Evolutionary conservation across 2,888 invertebrate genomes (phyloP).

Genomic region (Drosophila paranaensis): DNA sequence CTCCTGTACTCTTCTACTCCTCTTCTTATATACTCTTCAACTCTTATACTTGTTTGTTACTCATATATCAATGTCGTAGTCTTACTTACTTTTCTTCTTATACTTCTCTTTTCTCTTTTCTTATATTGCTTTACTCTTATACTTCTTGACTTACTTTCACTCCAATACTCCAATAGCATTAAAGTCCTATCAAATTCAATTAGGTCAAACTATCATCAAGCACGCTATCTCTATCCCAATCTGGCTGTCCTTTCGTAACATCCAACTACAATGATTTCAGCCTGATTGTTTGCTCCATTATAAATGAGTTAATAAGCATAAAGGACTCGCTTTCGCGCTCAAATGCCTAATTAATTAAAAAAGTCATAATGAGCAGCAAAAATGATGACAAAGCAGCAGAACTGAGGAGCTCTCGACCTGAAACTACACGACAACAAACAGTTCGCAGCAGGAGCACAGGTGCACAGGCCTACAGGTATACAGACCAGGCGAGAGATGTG

Average conservation of each 20-base stretch:
- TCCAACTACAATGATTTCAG: neutral
- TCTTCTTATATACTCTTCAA: neutral
- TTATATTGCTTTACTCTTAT: neutral
- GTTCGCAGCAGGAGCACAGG: neutral
- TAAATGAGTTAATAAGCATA: neutral
- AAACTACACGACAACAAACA: neutral
- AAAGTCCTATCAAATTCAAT: neutral
- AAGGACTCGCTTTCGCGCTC: neutral
- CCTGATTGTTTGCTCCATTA: neutral
- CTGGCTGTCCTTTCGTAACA: neutral
- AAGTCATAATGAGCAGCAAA: neutral
- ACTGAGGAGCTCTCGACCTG: constrained; percentile 1
- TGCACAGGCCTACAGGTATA: neutral
- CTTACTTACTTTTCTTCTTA: neutral
- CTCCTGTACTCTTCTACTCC: neutral
- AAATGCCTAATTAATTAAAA: constrained; percentile 2
- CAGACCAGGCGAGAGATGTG: neutral
- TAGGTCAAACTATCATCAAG: neutral
- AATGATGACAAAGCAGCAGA: neutral
- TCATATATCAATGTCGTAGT: too few species aligned
- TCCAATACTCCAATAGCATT: too few species aligned
- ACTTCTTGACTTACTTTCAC: neutral
- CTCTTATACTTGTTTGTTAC: neutral
- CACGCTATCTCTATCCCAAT: neutral
- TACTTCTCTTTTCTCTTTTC: neutral